Evolutionary conservation across 2,113 vertebrate species (phyloP), one percentile per base, ranked within the genome.

Genomic region (Pontoporia blainvillei): DNA sequence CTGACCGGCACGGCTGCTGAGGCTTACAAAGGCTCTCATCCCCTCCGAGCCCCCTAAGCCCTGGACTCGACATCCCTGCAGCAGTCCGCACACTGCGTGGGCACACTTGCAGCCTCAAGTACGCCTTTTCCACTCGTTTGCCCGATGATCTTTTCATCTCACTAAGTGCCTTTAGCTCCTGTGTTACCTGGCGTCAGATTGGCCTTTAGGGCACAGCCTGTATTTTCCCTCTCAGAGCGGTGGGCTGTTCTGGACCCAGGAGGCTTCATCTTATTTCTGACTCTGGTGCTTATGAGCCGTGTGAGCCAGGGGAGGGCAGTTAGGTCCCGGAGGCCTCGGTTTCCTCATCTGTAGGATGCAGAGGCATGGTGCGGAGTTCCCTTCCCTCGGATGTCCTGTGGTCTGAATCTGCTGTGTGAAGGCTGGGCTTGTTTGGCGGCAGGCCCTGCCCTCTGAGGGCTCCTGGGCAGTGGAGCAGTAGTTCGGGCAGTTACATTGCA

Each of bases 101-200:
- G 75, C 44, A 12, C 54, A 0, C 44, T 61, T 25, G 83, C 72
- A 11, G 71, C 90, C 54, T n/a, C 5, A 1, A 86, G 86, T 59
- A 2, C 41, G 86, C 86, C 69, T 62, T 90, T 29, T 52, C 67
- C 86, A 89, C 87, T 75, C 90, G 15, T 94, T 71, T 52, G 49
- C 83, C 84, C 8, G 52, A 91, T 88, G 83, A 95, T 95, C 97
- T 97, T 82, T 92, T 95, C 64, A 91, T 96, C 94, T 97, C 96
- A 90, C 82, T 88, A 92, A 95, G 94, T 71, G 87, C 66, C 94
- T 72, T 61, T 8, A 59, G 92, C 90, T 62, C 7, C 8, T 12
- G 9, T 61, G 52, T 39, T 71, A 67, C 69, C 17, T 41, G 13
- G 69, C 25, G 0, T 92, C 94, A 89, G 14, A 64, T 31, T 36